A percentile compares a stretch with the other conserved stretches of the same genome.
These are phyloP conservation scores for Pithys albifrons DNA, from an alignment of 2,113 vertebrate species.

Conservation along the genomic window DNA sequence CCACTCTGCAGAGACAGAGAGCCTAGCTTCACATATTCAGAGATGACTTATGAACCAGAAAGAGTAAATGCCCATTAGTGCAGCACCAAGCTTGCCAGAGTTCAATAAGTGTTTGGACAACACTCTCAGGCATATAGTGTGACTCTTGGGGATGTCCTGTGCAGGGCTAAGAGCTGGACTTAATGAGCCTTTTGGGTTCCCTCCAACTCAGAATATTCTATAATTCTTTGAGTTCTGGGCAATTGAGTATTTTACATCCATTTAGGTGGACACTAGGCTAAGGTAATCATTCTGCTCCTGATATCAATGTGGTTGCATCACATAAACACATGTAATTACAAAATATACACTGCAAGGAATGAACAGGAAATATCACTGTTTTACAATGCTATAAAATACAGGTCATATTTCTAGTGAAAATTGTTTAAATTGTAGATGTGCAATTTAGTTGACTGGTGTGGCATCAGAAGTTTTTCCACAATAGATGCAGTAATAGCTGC, in stretches of 20 bases:
- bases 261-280: neutral
- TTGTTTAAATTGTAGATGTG: neutral
- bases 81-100: neutral
- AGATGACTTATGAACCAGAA: neutral
- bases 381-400: neutral
- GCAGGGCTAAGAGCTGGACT: neutral
- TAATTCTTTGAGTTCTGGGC: neutral
- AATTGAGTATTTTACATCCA: neutral
- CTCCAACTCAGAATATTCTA: neutral
- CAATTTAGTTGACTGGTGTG: neutral
- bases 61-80: neutral
- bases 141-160: neutral
- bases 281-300: neutral
- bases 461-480: neutral
- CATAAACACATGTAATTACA: neutral
- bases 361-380: neutral
- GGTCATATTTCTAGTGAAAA: neutral
- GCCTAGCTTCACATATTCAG: neutral
- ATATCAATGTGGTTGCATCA: neutral
- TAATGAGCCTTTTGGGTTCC: neutral
- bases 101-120: neutral
- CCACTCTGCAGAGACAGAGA: neutral
- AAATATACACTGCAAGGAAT: neutral
- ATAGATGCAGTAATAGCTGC: neutral
- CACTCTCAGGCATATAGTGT: rapidly evolving